Evolutionary conservation across 2,888 invertebrate genomes (phyloP).

Genomic region (Chydorus sphaericus): DNA sequence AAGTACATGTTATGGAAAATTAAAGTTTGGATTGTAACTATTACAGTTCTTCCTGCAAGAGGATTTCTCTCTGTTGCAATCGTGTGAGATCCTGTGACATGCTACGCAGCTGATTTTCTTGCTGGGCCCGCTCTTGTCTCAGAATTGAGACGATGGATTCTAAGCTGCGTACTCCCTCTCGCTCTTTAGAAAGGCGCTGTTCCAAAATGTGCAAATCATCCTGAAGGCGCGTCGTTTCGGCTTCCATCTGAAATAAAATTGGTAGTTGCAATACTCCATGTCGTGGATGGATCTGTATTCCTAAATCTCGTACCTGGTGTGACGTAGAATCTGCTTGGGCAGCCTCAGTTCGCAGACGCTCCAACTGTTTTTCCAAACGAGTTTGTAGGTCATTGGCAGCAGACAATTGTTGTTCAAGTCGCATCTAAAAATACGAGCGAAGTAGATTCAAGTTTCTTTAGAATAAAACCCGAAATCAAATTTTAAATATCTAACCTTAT

Average conservation of each 20-base stretch:
- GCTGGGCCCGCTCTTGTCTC: conserved; percentile 8
- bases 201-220: conserved; percentile 10
- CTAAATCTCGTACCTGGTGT: not conserved
- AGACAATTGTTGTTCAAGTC: conserved; percentile 7
- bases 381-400: conserved; percentile 7
- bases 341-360: conserved; percentile 7
- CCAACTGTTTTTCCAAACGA: conserved; percentile 12
- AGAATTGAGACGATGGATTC: conserved; percentile 6
- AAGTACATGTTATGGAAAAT: not conserved
- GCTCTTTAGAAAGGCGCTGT: conserved; percentile 7
- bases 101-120: not conserved
- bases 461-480: not conserved
- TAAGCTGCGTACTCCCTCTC: conserved; percentile 7
- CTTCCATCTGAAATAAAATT: conserved; percentile 9
- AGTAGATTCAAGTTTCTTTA: too few relatives aligned
- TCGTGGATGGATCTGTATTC: too few relatives aligned
- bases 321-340: conserved; percentile 5
- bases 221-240: conserved; percentile 4
- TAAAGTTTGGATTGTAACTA: not conserved
- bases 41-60: conserved; percentile 7
- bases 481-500: not conserved
- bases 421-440: not conserved
- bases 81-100: conserved; percentile 1
- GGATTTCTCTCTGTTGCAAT: conserved; percentile 1
- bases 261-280: not conserved